Evolutionary conservation across 2,797 vertebrate species (phyloP).

Genomic region (Sebastes kiyomatsui): DNA sequence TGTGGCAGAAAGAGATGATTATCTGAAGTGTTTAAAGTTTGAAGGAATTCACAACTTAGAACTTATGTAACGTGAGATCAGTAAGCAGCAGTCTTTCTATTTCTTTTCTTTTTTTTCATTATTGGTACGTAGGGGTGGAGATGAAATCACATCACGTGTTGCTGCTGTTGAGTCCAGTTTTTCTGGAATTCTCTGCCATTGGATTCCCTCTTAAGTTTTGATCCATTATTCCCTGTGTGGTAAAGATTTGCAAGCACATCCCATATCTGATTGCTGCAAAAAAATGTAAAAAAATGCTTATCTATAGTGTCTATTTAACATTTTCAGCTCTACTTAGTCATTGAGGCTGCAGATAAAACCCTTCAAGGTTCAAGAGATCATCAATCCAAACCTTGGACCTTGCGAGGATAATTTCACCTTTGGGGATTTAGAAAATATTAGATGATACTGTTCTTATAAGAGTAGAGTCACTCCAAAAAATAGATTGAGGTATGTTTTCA

Average conservation of each 20-base stretch:
- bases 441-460: not conserved
- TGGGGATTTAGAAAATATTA: not conserved
- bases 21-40: not conserved
- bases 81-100: not conserved
- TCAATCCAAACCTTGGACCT: not conserved
- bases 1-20: not conserved
- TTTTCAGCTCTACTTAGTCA: not conserved
- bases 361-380: not conserved
- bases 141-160: not conserved
- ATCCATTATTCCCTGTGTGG: not conserved
- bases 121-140: not conserved
- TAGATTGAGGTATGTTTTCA: not conserved
- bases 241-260: not conserved
- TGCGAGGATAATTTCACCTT: rapidly evolving
- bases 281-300: rapidly evolving
- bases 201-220: not conserved
- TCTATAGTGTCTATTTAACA: not conserved
- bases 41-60: not conserved
- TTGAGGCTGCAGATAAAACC: not conserved
- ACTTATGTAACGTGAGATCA: not conserved
- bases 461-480: not conserved
- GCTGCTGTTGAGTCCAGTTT: not conserved
- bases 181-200: not conserved
- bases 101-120: not conserved
- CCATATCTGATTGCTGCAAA: not conserved